Conservation (phyloP, 92 coral and sea anemone genomes). For the Porites evermanni region DNA sequence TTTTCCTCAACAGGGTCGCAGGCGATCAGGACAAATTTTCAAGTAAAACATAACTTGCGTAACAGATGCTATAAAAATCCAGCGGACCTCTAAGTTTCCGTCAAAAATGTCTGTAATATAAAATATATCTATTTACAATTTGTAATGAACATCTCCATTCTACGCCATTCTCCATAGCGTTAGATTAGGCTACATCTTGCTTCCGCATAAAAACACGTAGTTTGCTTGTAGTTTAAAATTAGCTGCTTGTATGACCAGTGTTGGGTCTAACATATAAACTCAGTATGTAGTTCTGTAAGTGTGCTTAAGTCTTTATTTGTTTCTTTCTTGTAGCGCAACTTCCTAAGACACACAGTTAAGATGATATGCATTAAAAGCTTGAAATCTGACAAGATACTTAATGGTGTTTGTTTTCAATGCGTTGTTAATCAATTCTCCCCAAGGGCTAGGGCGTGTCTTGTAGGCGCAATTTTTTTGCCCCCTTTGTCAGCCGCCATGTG, state of each 20-base stretch:
- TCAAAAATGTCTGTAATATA: neutral
- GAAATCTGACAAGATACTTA: neutral
- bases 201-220: neutral
- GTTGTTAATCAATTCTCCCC: neutral
- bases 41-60: neutral
- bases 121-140: neutral
- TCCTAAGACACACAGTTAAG: neutral
- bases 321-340: neutral
- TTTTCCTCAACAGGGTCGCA: slow-evolving; percentile 6
- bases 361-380: slow-evolving; percentile 12
- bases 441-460: neutral
- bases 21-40: slow-evolving; percentile 4
- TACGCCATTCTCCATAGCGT: neutral
- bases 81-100: neutral
- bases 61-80: neutral
- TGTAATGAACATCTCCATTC: neutral
- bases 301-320: neutral
- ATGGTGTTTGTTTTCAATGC: neutral
- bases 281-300: neutral
- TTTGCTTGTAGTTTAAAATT: neutral
- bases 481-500: no score
- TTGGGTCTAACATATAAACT: neutral
- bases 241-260: neutral
- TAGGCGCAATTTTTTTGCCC: no score
- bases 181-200: neutral